These are phyloP conservation scores for Schizopygopsis pylzovi DNA, from an alignment of 2,797 vertebrate species.

Conservation along the genomic window DNA sequence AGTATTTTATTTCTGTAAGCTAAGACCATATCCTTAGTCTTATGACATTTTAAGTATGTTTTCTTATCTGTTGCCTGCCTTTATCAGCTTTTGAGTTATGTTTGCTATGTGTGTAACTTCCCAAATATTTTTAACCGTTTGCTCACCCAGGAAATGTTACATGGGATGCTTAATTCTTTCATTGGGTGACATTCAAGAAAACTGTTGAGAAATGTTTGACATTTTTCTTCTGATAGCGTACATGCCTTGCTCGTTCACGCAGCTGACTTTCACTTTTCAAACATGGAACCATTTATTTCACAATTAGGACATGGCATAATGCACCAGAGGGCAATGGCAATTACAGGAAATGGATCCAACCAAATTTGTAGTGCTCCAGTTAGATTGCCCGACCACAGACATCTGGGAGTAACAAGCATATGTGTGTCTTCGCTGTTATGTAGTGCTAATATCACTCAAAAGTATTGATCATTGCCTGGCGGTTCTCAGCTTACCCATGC, in stretches of 20 bases:
- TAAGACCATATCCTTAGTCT: background rate
- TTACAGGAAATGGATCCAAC: constrained; percentile 41
- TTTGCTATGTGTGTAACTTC: background rate
- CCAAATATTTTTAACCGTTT: background rate
- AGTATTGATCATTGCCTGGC: background rate
- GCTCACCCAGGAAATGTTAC: background rate
- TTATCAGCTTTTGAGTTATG: background rate
- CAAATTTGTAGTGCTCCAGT: constrained; percentile 13
- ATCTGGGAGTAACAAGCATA: constrained; percentile 14
- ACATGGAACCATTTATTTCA: background rate
- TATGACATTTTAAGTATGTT: background rate
- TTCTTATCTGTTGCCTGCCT: background rate
- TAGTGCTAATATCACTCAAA: constrained; percentile 14
- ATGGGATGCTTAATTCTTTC: background rate
- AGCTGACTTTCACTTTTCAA: background rate
- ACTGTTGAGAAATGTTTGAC: background rate
- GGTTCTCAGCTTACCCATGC: background rate
- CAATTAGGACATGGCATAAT: constrained; percentile 32
- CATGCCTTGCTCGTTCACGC: background rate
- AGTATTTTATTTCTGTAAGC: background rate
- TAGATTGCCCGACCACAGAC: constrained; percentile 27
- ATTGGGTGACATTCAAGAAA: background rate
- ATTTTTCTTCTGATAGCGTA: background rate
- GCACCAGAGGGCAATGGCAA: constrained; percentile 13
- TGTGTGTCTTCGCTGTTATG: background rate